Evolutionary conservation across 2,888 invertebrate species (phyloP).

Genomic region (Amphipoea oculea): DNA sequence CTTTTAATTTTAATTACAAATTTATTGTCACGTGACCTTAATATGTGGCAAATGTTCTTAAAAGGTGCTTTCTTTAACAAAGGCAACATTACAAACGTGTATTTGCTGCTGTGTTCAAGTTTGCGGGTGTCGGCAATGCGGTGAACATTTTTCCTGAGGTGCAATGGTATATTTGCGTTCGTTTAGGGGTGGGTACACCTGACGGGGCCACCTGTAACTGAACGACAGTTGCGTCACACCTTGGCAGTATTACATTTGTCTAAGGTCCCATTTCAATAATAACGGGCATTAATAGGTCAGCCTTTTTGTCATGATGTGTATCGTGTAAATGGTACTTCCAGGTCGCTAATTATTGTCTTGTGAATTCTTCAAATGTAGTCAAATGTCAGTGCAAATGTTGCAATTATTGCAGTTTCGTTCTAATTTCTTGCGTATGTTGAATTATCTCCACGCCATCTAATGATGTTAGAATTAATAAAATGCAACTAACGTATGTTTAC

Average conservation of each 20-base stretch:
- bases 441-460: slow-evolving; percentile 27
- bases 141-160: slow-evolving; percentile 30
- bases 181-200: slow-evolving; percentile 81
- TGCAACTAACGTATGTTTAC: not conserved
- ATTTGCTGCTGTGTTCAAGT: slow-evolving; percentile 39
- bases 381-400: slow-evolving; percentile 59
- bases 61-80: slow-evolving; percentile 79
- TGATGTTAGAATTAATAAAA: slow-evolving; percentile 19
- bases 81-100: slow-evolving; percentile 65
- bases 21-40: slow-evolving; percentile 73
- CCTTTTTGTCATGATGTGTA: slow-evolving; percentile 59
- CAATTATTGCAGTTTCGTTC: slow-evolving; percentile 31
- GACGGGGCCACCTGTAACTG: slow-evolving; percentile 81
- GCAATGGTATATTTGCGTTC: slow-evolving; percentile 56
- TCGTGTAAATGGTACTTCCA: slow-evolving; percentile 60
- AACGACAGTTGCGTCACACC: slow-evolving; percentile 84
- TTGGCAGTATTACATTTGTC: slow-evolving; percentile 72
- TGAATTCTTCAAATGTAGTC: slow-evolving; percentile 45
- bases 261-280: slow-evolving; percentile 75
- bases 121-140: slow-evolving; percentile 2
- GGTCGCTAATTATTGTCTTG: slow-evolving; percentile 57
- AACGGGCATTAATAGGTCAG: slow-evolving; percentile 76
- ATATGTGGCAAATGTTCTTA: slow-evolving; percentile 73
- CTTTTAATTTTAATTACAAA: slow-evolving; percentile 76
- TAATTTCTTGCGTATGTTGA: slow-evolving; percentile 37